Evolutionary conservation across 2,797 vertebrate species (phyloP).

Genomic region (Pantherophis vulpinus): DNA sequence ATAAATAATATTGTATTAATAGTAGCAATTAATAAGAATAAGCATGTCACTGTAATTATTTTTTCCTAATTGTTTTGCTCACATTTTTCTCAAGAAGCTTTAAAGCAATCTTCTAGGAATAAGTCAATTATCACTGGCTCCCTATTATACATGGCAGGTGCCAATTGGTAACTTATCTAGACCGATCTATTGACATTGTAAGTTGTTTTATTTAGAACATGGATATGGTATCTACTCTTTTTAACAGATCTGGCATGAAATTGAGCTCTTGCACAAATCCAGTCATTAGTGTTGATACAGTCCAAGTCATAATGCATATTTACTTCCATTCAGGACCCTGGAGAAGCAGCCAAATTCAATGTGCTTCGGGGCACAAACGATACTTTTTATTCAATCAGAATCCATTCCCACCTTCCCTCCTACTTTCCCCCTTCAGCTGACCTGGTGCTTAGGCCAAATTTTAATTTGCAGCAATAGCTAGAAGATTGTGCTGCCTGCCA

Average conservation of each 20-base stretch:
- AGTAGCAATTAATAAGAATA: background rate
- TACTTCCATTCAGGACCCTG: background rate
- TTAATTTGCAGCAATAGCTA: background rate
- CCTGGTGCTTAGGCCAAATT: background rate
- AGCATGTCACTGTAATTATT: background rate
- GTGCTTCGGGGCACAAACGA: background rate
- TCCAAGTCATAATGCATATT: background rate
- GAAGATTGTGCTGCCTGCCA: background rate
- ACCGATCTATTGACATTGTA: background rate
- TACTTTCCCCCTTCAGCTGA: background rate
- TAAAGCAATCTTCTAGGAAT: background rate
- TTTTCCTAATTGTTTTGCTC: background rate
- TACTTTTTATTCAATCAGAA: background rate
- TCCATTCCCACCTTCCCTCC: background rate
- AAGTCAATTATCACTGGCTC: background rate
- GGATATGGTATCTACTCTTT: background rate
- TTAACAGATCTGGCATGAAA: background rate
- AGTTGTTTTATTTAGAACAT: background rate
- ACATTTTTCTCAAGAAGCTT: background rate
- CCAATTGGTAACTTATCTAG: background rate
- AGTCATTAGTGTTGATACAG: background rate
- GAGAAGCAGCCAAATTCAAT: background rate
- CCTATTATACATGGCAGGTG: background rate
- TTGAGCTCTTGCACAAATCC: background rate
- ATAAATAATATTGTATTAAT: background rate